phyloP scores from a whole-genome alignment of 2,888 invertebrate genomes.

The Sarcophaga subvicina region DNA sequence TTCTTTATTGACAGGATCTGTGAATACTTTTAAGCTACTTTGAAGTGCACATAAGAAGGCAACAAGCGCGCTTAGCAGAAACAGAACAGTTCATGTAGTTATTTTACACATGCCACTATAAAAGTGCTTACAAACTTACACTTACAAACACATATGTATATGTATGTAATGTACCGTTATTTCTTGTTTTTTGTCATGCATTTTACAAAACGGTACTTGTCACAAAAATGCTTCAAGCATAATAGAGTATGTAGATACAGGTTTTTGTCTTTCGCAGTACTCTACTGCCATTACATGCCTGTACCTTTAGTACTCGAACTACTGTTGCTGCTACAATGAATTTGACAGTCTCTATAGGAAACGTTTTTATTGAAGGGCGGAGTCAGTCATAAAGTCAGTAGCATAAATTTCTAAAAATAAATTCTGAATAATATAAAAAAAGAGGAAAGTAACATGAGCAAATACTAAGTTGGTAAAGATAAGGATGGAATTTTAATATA shows the following conservation, averaged over 20 bases:
- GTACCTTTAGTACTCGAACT: neutral
- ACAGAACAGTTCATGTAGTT: conserved; percentile 43
- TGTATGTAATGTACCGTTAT: neutral
- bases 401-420: conserved; percentile 35
- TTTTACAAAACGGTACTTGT: conserved; percentile 54
- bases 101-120: conserved; percentile 14
- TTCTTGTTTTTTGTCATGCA: conserved; percentile 17
- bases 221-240: conserved; percentile 58
- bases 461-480: conserved; percentile 6
- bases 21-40: too few relatives aligned
- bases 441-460: neutral
- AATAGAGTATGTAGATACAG: conserved; percentile 32
- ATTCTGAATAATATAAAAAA: conserved; percentile 18
- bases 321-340: neutral
- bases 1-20: too few relatives aligned
- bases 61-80: conserved; percentile 41
- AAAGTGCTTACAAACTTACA: conserved; percentile 6
- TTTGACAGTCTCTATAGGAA: conserved; percentile 8
- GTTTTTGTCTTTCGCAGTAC: conserved; percentile 1
- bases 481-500: too few relatives aligned
- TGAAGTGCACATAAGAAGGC: conserved; percentile 42
- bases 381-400: conserved; percentile 15
- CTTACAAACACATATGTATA: neutral
- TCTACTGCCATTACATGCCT: neutral
- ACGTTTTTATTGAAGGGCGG: neutral